Conservation (phyloP, 1,140 invertebrate species). For the Chironomus tepperi region DNA sequence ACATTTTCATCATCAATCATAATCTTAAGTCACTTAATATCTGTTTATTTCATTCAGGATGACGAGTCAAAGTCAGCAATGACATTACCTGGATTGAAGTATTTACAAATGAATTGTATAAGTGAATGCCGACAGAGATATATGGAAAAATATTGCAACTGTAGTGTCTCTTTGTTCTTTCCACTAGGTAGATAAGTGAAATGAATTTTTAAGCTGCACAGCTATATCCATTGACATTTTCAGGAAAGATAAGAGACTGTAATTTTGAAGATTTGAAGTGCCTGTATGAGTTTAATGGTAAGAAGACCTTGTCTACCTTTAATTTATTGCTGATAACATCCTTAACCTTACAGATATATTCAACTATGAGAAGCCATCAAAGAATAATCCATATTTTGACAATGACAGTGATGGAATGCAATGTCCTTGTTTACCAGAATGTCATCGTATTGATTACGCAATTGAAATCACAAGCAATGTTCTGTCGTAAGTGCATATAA, state of each 20-base stretch:
- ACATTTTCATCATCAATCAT: neutral
- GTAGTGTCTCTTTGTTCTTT: constrained; percentile 37
- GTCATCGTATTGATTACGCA: constrained; percentile 36
- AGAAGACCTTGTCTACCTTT: neutral
- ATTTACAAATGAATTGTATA: constrained; percentile 32
- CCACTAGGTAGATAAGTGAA: constrained; percentile 33
- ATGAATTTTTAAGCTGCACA: neutral
- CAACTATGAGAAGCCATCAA: constrained; percentile 32
- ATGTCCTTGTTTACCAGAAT: constrained; percentile 38
- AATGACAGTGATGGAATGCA: constrained; percentile 34
- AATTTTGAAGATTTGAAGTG: constrained; percentile 33
- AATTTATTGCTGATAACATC: neutral
- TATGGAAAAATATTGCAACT: constrained; percentile 36
- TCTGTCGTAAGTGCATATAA: neutral
- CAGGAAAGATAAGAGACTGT: constrained; percentile 31
- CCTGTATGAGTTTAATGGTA: constrained; percentile 35
- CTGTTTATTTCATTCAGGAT: constrained; percentile 25
- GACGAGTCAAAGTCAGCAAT: constrained; percentile 31
- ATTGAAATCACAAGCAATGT: constrained; percentile 33
- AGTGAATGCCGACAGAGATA: constrained; percentile 38
- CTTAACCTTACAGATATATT: constrained; percentile 22
- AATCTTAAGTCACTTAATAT: neutral
- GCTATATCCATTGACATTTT: neutral
- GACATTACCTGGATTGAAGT: constrained; percentile 21
- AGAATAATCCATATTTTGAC: constrained; percentile 32